Evolutionary conservation across 2,113 vertebrate genomes (phyloP), one percentile per base, ranked within the genome.

Genomic region (Lichenostomus cassidix): DNA sequence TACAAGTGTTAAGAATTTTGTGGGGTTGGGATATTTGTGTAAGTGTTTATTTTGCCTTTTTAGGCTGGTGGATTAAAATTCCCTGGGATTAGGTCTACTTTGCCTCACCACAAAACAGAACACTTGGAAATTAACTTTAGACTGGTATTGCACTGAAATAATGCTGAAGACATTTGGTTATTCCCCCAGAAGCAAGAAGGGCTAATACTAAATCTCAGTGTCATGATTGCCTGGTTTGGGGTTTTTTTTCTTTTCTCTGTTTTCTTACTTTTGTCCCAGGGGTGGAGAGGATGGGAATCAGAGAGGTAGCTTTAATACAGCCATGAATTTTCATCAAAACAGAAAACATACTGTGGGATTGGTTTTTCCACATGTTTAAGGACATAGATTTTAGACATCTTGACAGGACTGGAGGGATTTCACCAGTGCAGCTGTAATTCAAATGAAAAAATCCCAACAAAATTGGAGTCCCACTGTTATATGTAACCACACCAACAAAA

Each of bases 241-340:
- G 47, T 12, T 2, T 27, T 1, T 15, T 22, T 20, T 2, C 11
- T 39, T 15, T 28, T 4, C 3, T n/a, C 4, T 5, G 0, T 53
- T 74, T 77, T 55, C 29, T 55, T 41, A 22, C 7, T 62, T 62
- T 25, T 35, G 14, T 35, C 31, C 18, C 7, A 16, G 3, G 16
- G 4, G 7, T 37, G 7, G 4, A 2, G 1, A 11, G 12, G 2
- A 42, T 23, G 44, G 23, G 11, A 77, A 65, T 52, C 60, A 73
- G 11, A 64, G 12, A 63, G 16, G 18, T 42, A 35, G 47, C 14
- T 73, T 9, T 46, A 59, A 68, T 59, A 29, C 3, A 83, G 33
- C 17, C 15, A 20, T 3, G 12, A 84, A 46, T 73, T 64, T 52
- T n/a, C 67, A 41, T 62, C 17, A 21, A 75, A 78, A 9, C 25